Evolutionary conservation across 2,888 invertebrate species (phyloP).

Genomic region (Amphipyra tragopoginis): DNA sequence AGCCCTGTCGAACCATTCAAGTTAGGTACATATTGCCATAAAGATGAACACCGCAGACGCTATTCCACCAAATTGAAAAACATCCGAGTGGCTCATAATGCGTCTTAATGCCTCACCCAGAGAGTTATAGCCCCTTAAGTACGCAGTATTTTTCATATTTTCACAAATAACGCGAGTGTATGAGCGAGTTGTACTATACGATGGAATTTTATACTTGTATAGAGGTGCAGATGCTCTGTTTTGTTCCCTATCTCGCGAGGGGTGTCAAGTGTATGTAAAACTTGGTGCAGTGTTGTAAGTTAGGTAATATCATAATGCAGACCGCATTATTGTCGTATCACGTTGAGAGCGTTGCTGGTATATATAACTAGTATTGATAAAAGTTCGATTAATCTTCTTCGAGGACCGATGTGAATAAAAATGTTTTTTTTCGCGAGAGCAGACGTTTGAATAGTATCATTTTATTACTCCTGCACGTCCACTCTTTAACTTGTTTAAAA

Average conservation of each 20-base stretch:
- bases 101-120: conserved; percentile 81
- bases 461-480: too few species aligned
- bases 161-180: conserved; percentile 79
- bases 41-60: conserved; percentile 74
- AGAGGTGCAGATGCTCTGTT: conserved; percentile 22
- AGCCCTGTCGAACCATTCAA: conserved; percentile 57
- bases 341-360: too few species aligned
- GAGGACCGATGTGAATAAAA: too few species aligned
- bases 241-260: conserved; percentile 45
- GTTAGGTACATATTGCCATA: conserved; percentile 69
- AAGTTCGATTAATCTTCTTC: too few species aligned
- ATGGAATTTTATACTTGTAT: conserved; percentile 32
- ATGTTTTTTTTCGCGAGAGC: too few species aligned
- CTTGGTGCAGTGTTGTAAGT: background rate
- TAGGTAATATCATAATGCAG: conserved; percentile 4
- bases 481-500: too few species aligned
- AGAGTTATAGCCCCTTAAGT: conserved; percentile 82
- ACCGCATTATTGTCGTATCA: background rate
- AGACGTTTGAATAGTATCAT: too few species aligned
- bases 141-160: conserved; percentile 85
- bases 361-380: too few species aligned
- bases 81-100: conserved; percentile 84
- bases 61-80: conserved; percentile 88
- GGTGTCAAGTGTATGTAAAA: conserved; percentile 42
- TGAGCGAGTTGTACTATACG: conserved; percentile 44